Evolutionary conservation across 2,888 invertebrate species (phyloP).

Genomic region (Bombylius discolor): DNA sequence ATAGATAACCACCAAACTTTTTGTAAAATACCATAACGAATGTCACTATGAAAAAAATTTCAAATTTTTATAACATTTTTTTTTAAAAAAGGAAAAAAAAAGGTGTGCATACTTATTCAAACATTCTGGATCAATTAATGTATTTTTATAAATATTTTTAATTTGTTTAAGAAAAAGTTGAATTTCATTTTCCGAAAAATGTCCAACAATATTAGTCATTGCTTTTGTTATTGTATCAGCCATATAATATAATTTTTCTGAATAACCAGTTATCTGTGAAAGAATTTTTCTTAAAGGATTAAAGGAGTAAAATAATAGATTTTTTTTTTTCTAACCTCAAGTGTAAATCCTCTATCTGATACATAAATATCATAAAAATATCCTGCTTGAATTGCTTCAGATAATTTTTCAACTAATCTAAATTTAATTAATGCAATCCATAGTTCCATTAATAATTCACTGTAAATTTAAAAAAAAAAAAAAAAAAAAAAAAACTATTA

Average conservation of each 20-base stretch:
- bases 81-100: too few relatives aligned
- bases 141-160: constrained; percentile 46
- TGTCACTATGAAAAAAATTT: constrained; percentile 38
- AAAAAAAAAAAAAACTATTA: too few relatives aligned
- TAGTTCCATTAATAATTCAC: constrained; percentile 36
- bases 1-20: constrained; percentile 47
- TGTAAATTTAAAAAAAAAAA: not conserved
- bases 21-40: constrained; percentile 48
- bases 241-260: constrained; percentile 40
- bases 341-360: constrained; percentile 42
- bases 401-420: constrained; percentile 18
- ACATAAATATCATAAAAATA: constrained; percentile 43
- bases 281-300: not conserved
- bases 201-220: constrained; percentile 41
- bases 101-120: constrained; percentile 46
- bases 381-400: constrained; percentile 27
- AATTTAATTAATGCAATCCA: constrained; percentile 39
- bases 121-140: constrained; percentile 52
- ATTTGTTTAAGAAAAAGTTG: constrained; percentile 38
- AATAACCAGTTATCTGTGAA: constrained; percentile 8
- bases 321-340: not conserved
- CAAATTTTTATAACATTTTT: too few relatives aligned
- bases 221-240: constrained; percentile 49
- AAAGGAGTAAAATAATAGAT: too few relatives aligned
- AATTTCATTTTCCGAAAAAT: constrained; percentile 46